These are phyloP conservation scores for Rhagophthalmus giganteus DNA, from an alignment of 2,888 invertebrate genomes.

Conservation along the genomic window DNA sequence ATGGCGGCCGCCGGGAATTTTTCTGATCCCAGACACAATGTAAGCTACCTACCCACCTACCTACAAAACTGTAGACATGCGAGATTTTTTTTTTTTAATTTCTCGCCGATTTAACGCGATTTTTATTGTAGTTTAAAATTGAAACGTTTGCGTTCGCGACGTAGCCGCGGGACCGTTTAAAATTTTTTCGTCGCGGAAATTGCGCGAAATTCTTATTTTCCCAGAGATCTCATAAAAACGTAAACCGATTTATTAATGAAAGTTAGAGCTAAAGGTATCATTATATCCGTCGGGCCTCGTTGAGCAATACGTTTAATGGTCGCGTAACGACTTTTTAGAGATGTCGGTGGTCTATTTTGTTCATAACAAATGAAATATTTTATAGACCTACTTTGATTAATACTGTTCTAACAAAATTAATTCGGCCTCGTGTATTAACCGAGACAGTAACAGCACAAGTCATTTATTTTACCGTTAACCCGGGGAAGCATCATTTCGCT, in stretches of 20 bases:
- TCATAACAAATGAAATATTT: slow-evolving; percentile 20
- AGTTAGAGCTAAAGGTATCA: slow-evolving; percentile 7
- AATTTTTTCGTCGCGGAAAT: too few species aligned
- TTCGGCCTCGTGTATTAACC: slow-evolving; percentile 17
- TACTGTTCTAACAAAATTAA: slow-evolving; percentile 14
- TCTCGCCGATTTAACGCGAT: too few species aligned
- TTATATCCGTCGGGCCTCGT: slow-evolving; percentile 12
- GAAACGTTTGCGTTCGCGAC: too few species aligned
- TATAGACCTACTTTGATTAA: slow-evolving; percentile 19
- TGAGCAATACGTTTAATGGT: slow-evolving; percentile 18
- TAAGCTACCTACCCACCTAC: slow-evolving; percentile 13
- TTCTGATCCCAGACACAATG: slow-evolving; percentile 25
- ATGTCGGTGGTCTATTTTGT: slow-evolving; percentile 23
- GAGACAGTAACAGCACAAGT: slow-evolving; percentile 22
- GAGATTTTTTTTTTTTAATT: slow-evolving; percentile 13
- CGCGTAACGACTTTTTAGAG: slow-evolving; percentile 15
- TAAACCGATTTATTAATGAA: too few species aligned
- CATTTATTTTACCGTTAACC: slow-evolving; percentile 28
- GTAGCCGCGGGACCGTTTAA: too few species aligned
- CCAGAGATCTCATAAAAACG: too few species aligned
- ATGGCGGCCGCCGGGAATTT: slow-evolving; percentile 33
- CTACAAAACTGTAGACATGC: slow-evolving; percentile 21
- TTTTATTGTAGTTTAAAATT: too few species aligned
- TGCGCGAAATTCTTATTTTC: too few species aligned
- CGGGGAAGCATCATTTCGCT: slow-evolving; percentile 20